A percentile compares a stretch with the other conserved stretches of the same genome.
Conservation (phyloP, 2,113 vertebrate species). For the western clawed frog (Xenopus tropicalis) region DNA sequence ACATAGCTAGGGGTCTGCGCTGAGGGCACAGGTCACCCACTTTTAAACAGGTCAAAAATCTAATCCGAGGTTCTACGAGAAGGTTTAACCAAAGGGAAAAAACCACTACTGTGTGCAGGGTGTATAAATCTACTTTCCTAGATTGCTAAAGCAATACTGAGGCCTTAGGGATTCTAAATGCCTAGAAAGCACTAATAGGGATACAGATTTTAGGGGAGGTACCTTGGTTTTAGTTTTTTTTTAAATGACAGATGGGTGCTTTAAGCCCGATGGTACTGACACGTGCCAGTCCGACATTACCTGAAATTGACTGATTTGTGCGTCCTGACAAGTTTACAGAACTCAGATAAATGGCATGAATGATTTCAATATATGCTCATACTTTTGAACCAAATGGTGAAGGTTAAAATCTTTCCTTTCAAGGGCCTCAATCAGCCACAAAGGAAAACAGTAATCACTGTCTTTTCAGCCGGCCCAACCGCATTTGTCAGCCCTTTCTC, state of each 20-base stretch:
- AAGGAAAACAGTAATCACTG: conserved; percentile 99
- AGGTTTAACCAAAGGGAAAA: neutral
- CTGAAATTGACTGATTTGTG: conserved; percentile 85
- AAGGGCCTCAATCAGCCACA: conserved; percentile 99
- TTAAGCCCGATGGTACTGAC: conserved; percentile 99
- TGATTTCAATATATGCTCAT: conserved; percentile 95
- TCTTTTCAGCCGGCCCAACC: conserved; percentile 95
- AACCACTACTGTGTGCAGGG: neutral
- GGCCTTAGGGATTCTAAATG: too few species aligned
- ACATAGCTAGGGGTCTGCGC: conserved; percentile 74
- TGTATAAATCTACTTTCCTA: neutral
- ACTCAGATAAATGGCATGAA: conserved; percentile 95
- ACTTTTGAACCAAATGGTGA: conserved; percentile 96
- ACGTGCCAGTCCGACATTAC: conserved; percentile 88
- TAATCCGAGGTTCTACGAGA: neutral
- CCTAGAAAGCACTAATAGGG: too few species aligned
- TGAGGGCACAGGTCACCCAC: conserved; percentile 72
- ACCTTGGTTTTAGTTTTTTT: neutral
- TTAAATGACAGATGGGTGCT: conserved; percentile 66
- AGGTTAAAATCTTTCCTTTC: conserved; percentile 99
- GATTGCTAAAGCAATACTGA: too few species aligned
- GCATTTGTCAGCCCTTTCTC: conserved; percentile 96
- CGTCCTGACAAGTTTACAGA: conserved; percentile 99
- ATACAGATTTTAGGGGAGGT: too few species aligned
- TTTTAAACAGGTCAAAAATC: conserved; percentile 50